phyloP scores from a whole-genome alignment of 2,797 vertebrate species.

The Pseudochirops cupreus region DNA sequence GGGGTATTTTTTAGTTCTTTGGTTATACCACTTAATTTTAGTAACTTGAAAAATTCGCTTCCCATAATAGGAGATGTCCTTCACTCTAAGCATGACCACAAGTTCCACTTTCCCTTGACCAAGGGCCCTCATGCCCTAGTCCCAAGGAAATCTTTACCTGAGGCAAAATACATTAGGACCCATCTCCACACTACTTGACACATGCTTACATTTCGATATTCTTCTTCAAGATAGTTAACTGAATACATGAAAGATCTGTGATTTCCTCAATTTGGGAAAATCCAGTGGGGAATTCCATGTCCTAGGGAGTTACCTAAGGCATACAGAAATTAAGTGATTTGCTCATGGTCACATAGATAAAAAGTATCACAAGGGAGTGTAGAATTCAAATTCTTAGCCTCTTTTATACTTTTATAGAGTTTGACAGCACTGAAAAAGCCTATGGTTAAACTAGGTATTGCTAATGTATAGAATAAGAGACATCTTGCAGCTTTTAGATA shows the following conservation, averaged over 20 bases:
- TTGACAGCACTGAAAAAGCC: background rate
- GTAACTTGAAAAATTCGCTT: constrained; percentile 24
- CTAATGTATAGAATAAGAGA: background rate
- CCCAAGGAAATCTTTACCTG: background rate
- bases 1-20: constrained; percentile 28
- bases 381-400: background rate
- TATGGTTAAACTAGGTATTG: background rate
- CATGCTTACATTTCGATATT: constrained; percentile 18
- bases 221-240: background rate
- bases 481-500: background rate
- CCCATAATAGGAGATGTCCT: constrained; percentile 8
- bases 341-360: background rate
- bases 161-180: constrained; percentile 13
- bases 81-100: constrained; percentile 21
- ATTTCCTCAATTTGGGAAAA: background rate
- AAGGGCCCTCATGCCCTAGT: background rate
- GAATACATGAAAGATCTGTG: background rate
- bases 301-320: background rate
- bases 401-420: background rate
- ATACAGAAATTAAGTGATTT: background rate
- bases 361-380: background rate
- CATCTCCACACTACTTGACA: background rate
- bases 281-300: background rate
- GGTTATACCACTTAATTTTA: constrained; percentile 47
- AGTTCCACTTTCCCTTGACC: constrained; percentile 2